Percentiles rank a stretch among this genome's conserved stretches.
phyloP scores from a whole-genome alignment of 2,113 vertebrate species.

The Bambusicola thoracicus region DNA sequence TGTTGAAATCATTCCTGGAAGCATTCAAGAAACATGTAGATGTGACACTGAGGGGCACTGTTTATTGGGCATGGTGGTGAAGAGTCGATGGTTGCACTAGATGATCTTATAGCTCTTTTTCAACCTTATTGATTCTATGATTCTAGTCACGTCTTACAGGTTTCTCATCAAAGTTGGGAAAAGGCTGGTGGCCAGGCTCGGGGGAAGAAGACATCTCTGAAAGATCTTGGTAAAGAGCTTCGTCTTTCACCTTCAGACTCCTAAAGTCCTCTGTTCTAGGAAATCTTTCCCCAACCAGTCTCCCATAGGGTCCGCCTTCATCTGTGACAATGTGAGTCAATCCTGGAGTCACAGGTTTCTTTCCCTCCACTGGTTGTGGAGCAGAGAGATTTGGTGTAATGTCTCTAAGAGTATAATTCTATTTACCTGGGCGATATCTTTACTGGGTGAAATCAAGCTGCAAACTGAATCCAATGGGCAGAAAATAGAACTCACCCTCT shows the following conservation, averaged over 20 bases:
- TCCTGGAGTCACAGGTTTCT: background rate
- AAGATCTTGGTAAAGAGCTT: background rate
- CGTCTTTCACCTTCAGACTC: background rate
- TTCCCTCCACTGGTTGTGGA: accelerated
- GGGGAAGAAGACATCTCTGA: background rate
- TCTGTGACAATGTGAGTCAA: background rate
- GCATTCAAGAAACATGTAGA: too few species aligned
- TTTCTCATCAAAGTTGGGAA: background rate
- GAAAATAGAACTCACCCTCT: background rate
- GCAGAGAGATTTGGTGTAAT: background rate
- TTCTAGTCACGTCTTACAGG: background rate
- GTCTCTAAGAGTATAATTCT: background rate
- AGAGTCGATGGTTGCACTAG: too few species aligned
- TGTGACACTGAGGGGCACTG: too few species aligned
- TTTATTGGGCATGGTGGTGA: too few species aligned
- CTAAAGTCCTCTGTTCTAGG: background rate
- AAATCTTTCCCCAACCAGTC: background rate
- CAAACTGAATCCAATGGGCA: background rate
- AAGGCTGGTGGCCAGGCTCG: background rate
- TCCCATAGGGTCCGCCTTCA: background rate
- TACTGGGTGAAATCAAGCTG: background rate
- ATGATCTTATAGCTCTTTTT: too few species aligned
- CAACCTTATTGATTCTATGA: too few species aligned
- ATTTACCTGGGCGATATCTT: background rate
- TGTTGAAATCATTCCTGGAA: too few species aligned